These are phyloP conservation scores for Apteryx owenii DNA, from an alignment of 2,113 vertebrate genomes.

Conservation along the genomic window DNA sequence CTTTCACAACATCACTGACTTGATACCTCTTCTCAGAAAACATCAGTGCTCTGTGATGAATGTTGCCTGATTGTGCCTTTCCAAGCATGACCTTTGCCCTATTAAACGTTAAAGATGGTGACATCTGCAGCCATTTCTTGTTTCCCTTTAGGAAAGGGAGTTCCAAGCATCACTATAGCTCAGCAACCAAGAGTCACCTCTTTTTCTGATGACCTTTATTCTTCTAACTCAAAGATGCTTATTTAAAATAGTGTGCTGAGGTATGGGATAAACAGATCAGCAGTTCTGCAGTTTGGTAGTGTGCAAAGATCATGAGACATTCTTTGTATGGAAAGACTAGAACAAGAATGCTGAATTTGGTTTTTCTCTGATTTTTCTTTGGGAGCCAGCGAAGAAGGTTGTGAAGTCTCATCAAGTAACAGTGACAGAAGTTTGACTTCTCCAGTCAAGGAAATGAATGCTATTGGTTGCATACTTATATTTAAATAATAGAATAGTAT, in stretches of 20 bases:
- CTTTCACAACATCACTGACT: background rate
- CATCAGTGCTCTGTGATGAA: background rate
- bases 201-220: background rate
- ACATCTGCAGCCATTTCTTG: background rate
- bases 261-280: background rate
- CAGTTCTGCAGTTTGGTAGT: background rate
- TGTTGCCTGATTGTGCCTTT: background rate
- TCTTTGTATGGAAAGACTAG: background rate
- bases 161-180: background rate
- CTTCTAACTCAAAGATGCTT: background rate
- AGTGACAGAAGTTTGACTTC: background rate
- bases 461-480: background rate
- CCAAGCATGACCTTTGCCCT: background rate
- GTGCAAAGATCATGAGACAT: background rate
- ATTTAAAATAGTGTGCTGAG: background rate
- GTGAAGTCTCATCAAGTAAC: background rate
- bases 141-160: background rate
- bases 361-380: background rate
- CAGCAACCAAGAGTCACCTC: background rate
- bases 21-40: background rate
- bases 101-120: background rate
- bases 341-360: background rate
- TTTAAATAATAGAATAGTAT: background rate
- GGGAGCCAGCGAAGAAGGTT: background rate
- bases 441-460: background rate